Evolutionary conservation across 1,140 invertebrate genomes (phyloP).

Genomic region (Plodia interpunctella): DNA sequence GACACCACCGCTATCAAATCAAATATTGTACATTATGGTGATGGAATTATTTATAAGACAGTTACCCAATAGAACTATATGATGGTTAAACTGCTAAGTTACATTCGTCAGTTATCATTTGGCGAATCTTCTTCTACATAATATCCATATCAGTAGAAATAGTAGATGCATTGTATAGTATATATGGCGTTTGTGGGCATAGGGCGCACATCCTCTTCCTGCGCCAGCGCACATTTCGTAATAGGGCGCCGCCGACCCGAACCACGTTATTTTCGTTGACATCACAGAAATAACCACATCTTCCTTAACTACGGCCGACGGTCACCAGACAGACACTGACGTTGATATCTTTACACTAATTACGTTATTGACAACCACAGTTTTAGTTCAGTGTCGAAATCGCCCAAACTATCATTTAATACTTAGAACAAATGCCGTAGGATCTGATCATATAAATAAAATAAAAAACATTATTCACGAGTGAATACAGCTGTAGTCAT

Average conservation of each 20-base stretch:
- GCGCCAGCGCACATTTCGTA: conserved; percentile 53
- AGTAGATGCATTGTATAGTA: conserved; percentile 13
- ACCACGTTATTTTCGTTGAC: conserved; percentile 68
- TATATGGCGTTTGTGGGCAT: conserved; percentile 24
- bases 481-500: conserved; percentile 21
- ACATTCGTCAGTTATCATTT: too few species aligned
- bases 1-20: too few species aligned
- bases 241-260: conserved; percentile 40
- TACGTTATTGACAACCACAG: conserved; percentile 67
- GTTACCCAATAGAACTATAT: too few species aligned
- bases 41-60: too few species aligned
- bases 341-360: conserved; percentile 72
- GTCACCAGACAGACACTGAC: conserved; percentile 52
- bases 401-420: conserved; percentile 7
- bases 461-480: conserved; percentile 10
- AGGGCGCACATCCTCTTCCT: conserved; percentile 64
- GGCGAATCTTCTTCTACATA: too few species aligned
- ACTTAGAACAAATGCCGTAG: too few species aligned
- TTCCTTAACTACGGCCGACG: conserved; percentile 48
- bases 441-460: conserved; percentile 3
- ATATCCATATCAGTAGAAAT: neutral
- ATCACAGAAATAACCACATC: conserved; percentile 68
- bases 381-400: conserved; percentile 46
- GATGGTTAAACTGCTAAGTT: too few species aligned
- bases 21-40: too few species aligned